These are phyloP conservation scores for Ibidorhyncha struthersii DNA, from an alignment of 2,113 vertebrate species.

Conservation along the genomic window DNA sequence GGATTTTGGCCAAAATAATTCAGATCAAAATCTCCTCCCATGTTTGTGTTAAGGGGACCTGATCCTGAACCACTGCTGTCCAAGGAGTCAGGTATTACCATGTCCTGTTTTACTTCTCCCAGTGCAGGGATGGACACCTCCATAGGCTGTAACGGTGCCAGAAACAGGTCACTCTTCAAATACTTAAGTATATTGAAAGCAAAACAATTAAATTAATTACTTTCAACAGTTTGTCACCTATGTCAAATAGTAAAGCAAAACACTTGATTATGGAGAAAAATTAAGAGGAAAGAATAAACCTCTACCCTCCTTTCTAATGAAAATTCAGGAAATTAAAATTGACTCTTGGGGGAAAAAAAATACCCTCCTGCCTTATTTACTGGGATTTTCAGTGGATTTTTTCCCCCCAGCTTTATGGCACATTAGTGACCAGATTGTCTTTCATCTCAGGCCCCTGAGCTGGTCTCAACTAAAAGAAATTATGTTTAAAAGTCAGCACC, in stretches of 20 bases:
- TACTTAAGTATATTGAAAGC: not conserved
- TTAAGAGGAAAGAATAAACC: not conserved
- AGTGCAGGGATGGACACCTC: not conserved
- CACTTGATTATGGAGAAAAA: not conserved
- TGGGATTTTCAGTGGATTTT: slow-evolving; percentile 32
- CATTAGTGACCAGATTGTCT: slow-evolving; percentile 51
- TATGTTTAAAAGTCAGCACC: slow-evolving; percentile 52
- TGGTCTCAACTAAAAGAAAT: slow-evolving; percentile 7
- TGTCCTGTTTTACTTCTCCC: not conserved
- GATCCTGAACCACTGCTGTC: not conserved
- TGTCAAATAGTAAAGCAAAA: not conserved
- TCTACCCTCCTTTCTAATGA: not conserved
- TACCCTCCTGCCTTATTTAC: not conserved
- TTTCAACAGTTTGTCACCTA: not conserved
- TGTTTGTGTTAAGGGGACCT: not conserved
- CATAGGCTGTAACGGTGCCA: not conserved
- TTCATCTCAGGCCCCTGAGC: not conserved
- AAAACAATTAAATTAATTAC: not conserved
- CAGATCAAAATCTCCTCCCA: not conserved
- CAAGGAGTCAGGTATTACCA: rapidly evolving
- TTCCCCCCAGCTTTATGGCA: slow-evolving; percentile 3
- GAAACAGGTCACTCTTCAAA: not conserved
- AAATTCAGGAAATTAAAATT: slow-evolving; percentile 25
- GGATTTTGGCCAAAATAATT: not conserved
- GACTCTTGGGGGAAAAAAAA: not conserved